These are phyloP conservation scores for Diachasma alloeum DNA, from an alignment of 1,140 invertebrate genomes.

Conservation along the genomic window DNA sequence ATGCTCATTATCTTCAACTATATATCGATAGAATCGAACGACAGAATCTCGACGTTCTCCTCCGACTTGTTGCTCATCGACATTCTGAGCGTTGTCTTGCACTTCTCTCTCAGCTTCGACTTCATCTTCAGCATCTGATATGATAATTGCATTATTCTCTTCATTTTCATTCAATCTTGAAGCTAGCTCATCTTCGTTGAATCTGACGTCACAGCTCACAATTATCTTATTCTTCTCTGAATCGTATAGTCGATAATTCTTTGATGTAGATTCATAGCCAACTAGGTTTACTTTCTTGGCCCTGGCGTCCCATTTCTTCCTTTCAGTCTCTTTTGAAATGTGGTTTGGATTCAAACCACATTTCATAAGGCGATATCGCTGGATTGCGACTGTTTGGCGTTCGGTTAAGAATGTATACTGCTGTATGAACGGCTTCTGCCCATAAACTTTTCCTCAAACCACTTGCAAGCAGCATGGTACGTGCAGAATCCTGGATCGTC, in stretches of 20 bases:
- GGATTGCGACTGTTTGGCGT: slow-evolving; percentile 15
- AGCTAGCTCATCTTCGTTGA: no score
- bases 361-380: slow-evolving; percentile 18
- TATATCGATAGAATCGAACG: no score
- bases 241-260: slow-evolving; percentile 43
- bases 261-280: slow-evolving; percentile 38
- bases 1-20: no score
- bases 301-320: slow-evolving; percentile 44
- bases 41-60: no score
- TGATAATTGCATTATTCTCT: no score
- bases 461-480: slow-evolving; percentile 41
- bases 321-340: slow-evolving; percentile 38
- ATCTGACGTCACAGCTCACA: slow-evolving; percentile 40
- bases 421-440: slow-evolving; percentile 33
- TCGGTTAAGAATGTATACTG: slow-evolving; percentile 33
- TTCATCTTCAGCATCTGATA: no score
- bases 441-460: slow-evolving; percentile 28
- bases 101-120: no score
- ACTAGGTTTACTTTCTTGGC: slow-evolving; percentile 36
- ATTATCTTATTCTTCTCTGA: no score
- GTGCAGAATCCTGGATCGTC: slow-evolving; percentile 53
- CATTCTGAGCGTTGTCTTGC: no score
- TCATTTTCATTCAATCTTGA: no score
- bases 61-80: no score
- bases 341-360: slow-evolving; percentile 37